Base-by-base conservation (phyloP, 35 echinoderm and acorn worm species). In the Apostichopus japonicus region DNA sequence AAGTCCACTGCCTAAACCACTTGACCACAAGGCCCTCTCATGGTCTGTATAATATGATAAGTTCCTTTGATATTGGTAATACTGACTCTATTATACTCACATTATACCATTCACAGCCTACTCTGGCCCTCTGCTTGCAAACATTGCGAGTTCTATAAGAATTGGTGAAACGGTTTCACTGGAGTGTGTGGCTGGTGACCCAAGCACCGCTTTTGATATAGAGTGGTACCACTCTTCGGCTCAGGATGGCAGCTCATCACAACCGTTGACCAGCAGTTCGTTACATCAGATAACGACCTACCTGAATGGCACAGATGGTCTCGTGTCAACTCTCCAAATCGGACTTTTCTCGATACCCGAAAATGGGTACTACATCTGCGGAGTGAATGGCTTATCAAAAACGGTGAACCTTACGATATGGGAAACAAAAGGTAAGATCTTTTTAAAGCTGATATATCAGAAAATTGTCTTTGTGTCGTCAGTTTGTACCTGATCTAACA, bases 121-220 rank as follows among this genome's bases (percentile, higher is more conserved):
- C 52, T 15, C 10, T 52, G 79, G 79, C 17, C 79, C 79, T 16
- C 79, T 83, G 79, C 2, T 2, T 83, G 9, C 54, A 5, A 6
- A 55, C 19, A 8, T 83, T 3, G 54, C 15, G 6, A 83, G 8
- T 33, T 33, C 44, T 16, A 17, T 83, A 17, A 83, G 33, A 44
- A 0, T 83, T 6, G 79, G 79, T 14, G 79, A 54, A 33, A 33
- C 79, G 10, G 79, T 83, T 8, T 17, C 54, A 3, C 5, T 83
- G 51, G 52, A 83, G n/a, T 83, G 79, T 83, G 79, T 83, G 3
- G 79, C 79, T 0, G 79, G 79, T 44, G 79, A 83, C 79, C 79
- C 79, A 5, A 33, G 6, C 0, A 83, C 24, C 19, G 79, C 79
- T n/a, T 83, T 83, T 83, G 79, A 83, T 83, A 54, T 83, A 83